These are phyloP conservation scores for Craterocephalus amniculus DNA, from an alignment of 2,797 vertebrate genomes.

Conservation along the genomic window DNA sequence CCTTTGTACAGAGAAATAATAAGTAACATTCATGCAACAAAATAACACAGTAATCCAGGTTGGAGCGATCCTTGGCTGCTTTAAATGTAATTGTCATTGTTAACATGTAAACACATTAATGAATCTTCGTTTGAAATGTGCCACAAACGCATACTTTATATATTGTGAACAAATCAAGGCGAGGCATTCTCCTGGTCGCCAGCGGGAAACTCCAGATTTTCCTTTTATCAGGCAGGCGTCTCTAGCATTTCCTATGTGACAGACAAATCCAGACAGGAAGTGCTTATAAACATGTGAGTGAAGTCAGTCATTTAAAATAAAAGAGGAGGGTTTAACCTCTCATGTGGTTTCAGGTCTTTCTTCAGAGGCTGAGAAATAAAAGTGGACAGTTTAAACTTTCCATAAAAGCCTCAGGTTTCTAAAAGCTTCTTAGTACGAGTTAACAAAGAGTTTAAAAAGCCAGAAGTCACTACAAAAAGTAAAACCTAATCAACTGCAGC, in stretches of 20 bases:
- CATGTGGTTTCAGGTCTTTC: neutral
- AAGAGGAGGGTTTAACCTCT: neutral
- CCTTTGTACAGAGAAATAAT: neutral
- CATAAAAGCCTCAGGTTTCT: neutral
- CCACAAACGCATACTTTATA: neutral
- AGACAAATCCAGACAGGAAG: neutral
- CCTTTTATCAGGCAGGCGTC: neutral
- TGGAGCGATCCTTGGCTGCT: neutral
- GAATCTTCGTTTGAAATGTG: neutral
- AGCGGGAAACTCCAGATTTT: neutral
- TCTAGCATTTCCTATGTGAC: neutral
- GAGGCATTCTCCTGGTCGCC: neutral
- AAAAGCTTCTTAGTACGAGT: neutral
- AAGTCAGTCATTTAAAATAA: neutral
- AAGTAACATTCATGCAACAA: neutral
- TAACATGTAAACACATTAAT: neutral
- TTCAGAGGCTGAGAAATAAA: neutral
- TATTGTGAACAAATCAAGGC: neutral
- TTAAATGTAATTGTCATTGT: neutral
- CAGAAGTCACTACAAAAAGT: neutral
- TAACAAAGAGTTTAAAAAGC: neutral
- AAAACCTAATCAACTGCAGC: neutral
- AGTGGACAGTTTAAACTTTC: neutral
- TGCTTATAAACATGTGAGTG: neutral
- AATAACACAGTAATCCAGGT: neutral